These are phyloP conservation scores for Procavia capensis DNA, from an alignment of 2,113 vertebrate species.

Conservation along the genomic window DNA sequence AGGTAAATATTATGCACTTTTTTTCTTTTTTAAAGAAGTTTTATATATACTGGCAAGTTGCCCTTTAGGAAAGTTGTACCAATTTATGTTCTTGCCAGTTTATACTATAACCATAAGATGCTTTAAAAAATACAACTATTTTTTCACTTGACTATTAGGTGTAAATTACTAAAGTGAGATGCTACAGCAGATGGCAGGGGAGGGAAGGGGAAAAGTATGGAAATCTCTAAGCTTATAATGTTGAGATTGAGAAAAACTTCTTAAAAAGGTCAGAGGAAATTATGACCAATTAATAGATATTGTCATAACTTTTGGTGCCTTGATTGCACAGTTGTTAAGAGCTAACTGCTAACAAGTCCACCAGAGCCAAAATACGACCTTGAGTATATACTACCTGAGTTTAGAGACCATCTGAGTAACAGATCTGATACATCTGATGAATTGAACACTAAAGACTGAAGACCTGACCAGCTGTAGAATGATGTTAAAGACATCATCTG, in stretches of 20 bases:
- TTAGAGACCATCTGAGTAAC: too few relatives aligned
- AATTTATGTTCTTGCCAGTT: not conserved
- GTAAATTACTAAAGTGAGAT: not conserved
- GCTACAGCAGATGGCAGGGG: not conserved
- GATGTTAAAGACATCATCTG: too few relatives aligned
- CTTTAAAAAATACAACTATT: not conserved
- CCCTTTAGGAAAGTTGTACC: not conserved
- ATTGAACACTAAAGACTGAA: too few relatives aligned
- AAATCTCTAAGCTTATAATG: constrained; percentile 6
- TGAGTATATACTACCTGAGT: too few relatives aligned
- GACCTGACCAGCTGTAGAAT: too few relatives aligned
- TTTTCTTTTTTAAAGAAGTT: constrained; percentile 4
- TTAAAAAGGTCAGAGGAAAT: not conserved
- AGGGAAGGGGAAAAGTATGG: not conserved
- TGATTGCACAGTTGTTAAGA: too few relatives aligned
- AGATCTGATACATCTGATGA: too few relatives aligned
- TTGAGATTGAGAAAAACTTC: not conserved
- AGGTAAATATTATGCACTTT: not conserved
- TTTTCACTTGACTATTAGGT: not conserved
- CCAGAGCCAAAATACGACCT: too few relatives aligned
- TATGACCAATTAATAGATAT: not conserved
- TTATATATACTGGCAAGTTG: not conserved
- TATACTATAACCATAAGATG: constrained; percentile 16
- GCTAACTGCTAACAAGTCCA: too few relatives aligned
- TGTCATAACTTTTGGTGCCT: not conserved